phyloP scores from a whole-genome alignment of 2,888 invertebrate species.

The Ophion ellenae region DNA sequence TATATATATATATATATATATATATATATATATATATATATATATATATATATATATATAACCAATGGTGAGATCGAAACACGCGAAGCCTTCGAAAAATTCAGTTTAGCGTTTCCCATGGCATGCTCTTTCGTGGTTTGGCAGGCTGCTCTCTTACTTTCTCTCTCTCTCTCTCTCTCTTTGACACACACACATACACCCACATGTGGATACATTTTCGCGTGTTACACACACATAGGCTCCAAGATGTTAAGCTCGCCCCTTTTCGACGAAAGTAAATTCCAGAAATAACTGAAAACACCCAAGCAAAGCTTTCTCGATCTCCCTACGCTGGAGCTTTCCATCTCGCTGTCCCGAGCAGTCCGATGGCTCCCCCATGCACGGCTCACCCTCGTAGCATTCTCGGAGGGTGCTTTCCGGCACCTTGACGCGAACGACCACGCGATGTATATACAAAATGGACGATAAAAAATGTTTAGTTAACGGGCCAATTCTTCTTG shows the following conservation, averaged over 20 bases:
- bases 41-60: neutral
- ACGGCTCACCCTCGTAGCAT: constrained; percentile 51
- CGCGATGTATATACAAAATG: constrained; percentile 24
- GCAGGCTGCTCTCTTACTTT: constrained; percentile 22
- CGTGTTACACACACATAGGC: neutral
- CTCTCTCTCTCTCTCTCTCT: neutral
- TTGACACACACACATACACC: neutral
- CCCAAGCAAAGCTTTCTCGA: constrained; percentile 58
- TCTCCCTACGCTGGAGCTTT: constrained; percentile 43
- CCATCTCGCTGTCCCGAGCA: constrained; percentile 43
- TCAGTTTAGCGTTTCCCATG: constrained; percentile 68
- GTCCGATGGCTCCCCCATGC: constrained; percentile 7
- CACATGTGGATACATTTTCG: neutral
- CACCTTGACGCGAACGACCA: constrained; percentile 33
- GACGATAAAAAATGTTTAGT: constrained; percentile 32
- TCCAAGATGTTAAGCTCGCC: constrained; percentile 42
- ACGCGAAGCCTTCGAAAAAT: constrained; percentile 79
- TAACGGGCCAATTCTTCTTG: neutral
- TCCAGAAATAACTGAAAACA: constrained; percentile 75
- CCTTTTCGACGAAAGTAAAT: constrained; percentile 71
- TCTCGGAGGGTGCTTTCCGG: constrained; percentile 61
- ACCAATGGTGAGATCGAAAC: constrained; percentile 71
- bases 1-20: no score
- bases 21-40: constrained; percentile 57
- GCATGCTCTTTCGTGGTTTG: constrained; percentile 42